A percentile compares a stretch with the other conserved stretches of the same genome.
phyloP scores from a whole-genome alignment of 2,888 invertebrate species.

The Eurytoma californica region DNA sequence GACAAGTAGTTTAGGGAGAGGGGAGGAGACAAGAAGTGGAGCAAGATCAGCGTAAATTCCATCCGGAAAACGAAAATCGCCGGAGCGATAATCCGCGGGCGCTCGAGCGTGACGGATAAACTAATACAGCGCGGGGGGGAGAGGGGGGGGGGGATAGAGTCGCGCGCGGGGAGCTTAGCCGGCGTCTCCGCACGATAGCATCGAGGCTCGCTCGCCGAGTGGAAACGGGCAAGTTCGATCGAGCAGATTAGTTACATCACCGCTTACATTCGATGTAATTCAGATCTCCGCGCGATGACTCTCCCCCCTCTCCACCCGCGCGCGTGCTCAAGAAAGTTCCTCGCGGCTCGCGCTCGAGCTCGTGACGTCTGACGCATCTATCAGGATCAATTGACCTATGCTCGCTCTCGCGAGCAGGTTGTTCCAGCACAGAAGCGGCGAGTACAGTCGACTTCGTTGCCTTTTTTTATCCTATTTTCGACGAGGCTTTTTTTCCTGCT shows the following conservation, averaged over 20 bases:
- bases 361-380: conserved; percentile 54
- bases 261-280: conserved; percentile 45
- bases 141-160: too few relatives aligned
- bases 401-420: background rate
- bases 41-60: too few relatives aligned
- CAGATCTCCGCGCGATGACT: conserved; percentile 47
- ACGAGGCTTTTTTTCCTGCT: background rate
- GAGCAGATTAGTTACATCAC: conserved; percentile 52
- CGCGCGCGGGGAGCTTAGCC: too few relatives aligned
- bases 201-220: conserved; percentile 21
- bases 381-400: conserved; percentile 56
- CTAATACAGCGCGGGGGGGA: too few relatives aligned
- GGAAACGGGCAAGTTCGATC: conserved; percentile 49
- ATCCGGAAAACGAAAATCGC: too few relatives aligned
- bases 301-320: background rate
- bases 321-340: conserved; percentile 40
- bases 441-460: background rate
- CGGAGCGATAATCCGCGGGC: too few relatives aligned
- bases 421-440: background rate
- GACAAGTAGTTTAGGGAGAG: too few relatives aligned
- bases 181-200: background rate
- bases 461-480: too few relatives aligned
- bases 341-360: conserved; percentile 12
- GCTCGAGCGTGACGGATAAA: too few relatives aligned
- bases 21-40: too few relatives aligned